Evolutionary conservation across 2,888 invertebrate genomes (phyloP).

Genomic region (Pelosia muscerda): DNA sequence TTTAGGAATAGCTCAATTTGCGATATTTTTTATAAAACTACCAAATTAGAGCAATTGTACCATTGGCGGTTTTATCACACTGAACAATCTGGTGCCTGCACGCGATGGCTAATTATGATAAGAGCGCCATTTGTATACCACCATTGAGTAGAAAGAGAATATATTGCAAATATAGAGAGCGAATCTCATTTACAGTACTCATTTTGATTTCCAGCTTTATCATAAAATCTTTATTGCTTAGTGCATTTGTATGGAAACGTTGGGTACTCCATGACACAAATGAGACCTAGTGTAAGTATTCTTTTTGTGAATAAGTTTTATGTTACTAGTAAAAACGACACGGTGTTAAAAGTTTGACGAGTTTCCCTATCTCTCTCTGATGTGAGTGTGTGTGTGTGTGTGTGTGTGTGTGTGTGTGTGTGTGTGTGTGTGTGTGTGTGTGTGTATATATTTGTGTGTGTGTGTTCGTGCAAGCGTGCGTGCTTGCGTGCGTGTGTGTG

Average conservation of each 20-base stretch:
- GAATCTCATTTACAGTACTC: constrained; percentile 1
- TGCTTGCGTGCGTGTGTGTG: too few relatives aligned
- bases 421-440: too few relatives aligned
- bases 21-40: neutral
- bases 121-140: neutral
- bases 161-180: neutral
- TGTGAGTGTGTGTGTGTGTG: too few relatives aligned
- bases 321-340: neutral
- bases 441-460: too few relatives aligned
- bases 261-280: neutral
- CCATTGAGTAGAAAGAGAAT: neutral
- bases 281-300: neutral
- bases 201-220: neutral
- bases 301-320: neutral
- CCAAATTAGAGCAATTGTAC: neutral
- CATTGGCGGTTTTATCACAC: neutral
- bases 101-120: constrained; percentile 8
- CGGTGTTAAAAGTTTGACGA: too few relatives aligned
- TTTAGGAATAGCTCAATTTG: too few relatives aligned
- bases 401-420: too few relatives aligned
- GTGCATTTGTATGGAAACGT: neutral
- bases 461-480: too few relatives aligned
- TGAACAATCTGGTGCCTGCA: neutral
- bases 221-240: neutral
- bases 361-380: too few relatives aligned